These are phyloP conservation scores for Apantesis nais DNA, from an alignment of 2,888 invertebrate genomes.

Conservation along the genomic window DNA sequence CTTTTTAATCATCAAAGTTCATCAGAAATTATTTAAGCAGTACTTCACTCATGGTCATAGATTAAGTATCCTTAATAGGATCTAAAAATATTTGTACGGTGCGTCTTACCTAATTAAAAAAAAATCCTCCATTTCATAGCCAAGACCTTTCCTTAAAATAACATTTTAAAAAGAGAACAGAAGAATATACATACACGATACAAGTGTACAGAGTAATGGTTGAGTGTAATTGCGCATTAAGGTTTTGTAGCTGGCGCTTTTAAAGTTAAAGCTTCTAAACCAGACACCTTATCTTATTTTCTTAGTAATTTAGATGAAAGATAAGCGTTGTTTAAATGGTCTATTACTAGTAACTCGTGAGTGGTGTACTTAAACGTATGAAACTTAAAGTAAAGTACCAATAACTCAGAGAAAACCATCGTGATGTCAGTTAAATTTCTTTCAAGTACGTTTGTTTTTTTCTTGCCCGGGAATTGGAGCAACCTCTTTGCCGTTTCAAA, in stretches of 20 bases:
- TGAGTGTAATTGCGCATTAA: background rate
- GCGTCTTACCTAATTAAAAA: background rate
- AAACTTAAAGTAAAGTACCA: background rate
- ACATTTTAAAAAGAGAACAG: background rate
- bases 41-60: background rate
- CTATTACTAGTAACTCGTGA: background rate
- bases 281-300: background rate
- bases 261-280: conserved; percentile 1
- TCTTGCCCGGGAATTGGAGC: background rate
- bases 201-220: background rate
- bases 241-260: conserved; percentile 1
- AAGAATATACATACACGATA: background rate
- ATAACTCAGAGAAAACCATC: background rate
- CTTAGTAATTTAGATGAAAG: background rate
- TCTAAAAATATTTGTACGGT: background rate
- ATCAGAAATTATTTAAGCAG: background rate
- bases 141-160: background rate
- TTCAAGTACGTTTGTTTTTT: background rate
- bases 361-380: background rate
- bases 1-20: background rate
- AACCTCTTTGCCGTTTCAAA: background rate
- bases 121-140: background rate
- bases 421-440: background rate
- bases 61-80: background rate
- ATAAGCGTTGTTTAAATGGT: conserved; percentile 1